Evolutionary conservation across 2,797 vertebrate species (phyloP).

Genomic region (Carduelis carduelis): DNA sequence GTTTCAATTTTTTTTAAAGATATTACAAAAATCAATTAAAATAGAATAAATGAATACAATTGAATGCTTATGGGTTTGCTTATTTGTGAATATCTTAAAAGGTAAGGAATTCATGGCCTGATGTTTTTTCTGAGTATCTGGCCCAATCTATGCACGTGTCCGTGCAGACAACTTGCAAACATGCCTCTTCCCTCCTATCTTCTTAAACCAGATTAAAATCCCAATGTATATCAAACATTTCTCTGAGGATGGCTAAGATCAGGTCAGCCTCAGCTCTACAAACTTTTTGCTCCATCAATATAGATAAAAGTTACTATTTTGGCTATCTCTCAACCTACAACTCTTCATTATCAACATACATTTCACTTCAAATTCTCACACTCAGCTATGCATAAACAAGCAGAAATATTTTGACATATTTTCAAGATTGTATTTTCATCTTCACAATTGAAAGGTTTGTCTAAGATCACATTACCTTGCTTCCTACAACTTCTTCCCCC

Average conservation of each 20-base stretch:
- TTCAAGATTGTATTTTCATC: neutral
- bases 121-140: neutral
- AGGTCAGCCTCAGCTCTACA: neutral
- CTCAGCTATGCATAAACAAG: neutral
- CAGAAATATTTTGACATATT: neutral
- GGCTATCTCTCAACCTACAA: neutral
- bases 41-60: neutral
- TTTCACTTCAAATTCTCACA: neutral
- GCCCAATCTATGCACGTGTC: accelerated
- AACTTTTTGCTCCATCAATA: neutral
- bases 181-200: neutral
- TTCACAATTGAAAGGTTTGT: neutral
- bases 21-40: neutral
- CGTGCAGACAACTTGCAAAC: neutral
- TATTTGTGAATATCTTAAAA: neutral
- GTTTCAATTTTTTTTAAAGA: neutral
- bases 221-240: neutral
- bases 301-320: neutral
- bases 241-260: neutral
- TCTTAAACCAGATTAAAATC: neutral
- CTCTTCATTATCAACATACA: neutral
- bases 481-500: neutral
- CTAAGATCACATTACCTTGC: neutral
- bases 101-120: neutral
- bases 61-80: neutral